Base-by-base conservation (phyloP, 2,797 vertebrate species). In the Sebastiscus tertius region DNA sequence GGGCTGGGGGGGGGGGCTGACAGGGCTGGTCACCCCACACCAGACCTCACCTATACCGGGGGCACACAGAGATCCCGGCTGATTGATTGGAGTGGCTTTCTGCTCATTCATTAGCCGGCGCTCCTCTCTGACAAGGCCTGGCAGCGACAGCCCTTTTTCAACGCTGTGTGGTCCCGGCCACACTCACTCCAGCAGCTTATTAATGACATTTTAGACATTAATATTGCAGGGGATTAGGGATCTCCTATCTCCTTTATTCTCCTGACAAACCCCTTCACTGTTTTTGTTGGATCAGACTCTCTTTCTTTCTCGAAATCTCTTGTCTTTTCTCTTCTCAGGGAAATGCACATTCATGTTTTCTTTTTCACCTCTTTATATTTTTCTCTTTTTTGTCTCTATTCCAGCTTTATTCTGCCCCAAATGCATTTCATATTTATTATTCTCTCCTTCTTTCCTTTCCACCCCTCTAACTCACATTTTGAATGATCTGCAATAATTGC, bases 171-270 rank as follows among this genome's bases (percentile, higher is more conserved):
- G 95, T 95, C 95, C 90, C 89, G 87, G 93, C 96, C 67, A 74
- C 22, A 2, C 60, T 77, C 46, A 39, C 56, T 64, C 52, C 39
- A 39, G 55, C 94, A 95, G 93, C 88, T 94, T 94, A 93, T 91
- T 94, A 96, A 94, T 95, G 95, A 95, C 96, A 96, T 96, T 78
- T 96, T 96, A 96, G 93, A 96, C 84, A 90, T 94, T 95, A 94
- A 94, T 95, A 95, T 87, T 92, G 95, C 75, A 8, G 81, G n/a
- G 90, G 94, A 97, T 96, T 96, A 96, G 94, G 89, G 90, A 92
- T 94, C 94, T 95, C 93, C 94, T 89, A 93, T 92, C 94, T 94
- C 93, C 81, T 91, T 87, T 93, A 84, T 87, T 91, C 90, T 83
- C 80, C 70, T 86, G 85, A 91, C 88, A 91, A 90, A 87, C 85